phyloP scores from a whole-genome alignment of 2,113 vertebrate species.

The Clarias macrocephalus region DNA sequence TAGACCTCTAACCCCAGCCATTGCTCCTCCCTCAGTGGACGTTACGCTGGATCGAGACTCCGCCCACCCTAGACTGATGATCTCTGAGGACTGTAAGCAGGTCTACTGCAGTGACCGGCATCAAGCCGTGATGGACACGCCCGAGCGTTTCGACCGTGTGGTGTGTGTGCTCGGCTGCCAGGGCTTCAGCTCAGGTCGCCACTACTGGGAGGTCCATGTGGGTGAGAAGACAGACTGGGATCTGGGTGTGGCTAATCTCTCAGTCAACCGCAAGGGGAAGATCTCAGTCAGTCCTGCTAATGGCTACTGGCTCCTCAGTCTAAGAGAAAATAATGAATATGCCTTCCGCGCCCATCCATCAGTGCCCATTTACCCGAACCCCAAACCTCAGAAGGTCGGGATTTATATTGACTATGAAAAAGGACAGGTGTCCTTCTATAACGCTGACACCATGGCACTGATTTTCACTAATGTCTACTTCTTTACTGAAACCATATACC shows the following conservation, averaged over 20 bases:
- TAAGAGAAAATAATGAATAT: conserved; percentile 65
- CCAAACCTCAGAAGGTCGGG: conserved; percentile 56
- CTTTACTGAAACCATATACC: conserved; percentile 71
- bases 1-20: not conserved
- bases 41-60: conserved; percentile 69
- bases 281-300: conserved; percentile 68
- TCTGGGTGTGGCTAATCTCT: conserved; percentile 66
- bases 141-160: conserved; percentile 69
- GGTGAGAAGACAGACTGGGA: conserved; percentile 75
- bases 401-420: conserved; percentile 68
- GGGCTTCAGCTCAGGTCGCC: conserved; percentile 68
- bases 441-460: conserved; percentile 58
- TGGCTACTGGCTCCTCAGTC: conserved; percentile 75
- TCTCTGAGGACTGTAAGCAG: conserved; percentile 68
- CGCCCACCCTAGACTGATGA: conserved; percentile 70
- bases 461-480: conserved; percentile 63
- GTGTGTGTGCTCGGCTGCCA: conserved; percentile 69
- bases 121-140: conserved; percentile 55
- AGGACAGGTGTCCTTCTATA: conserved; percentile 70
- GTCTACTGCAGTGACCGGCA: conserved; percentile 65
- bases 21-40: conserved; percentile 55
- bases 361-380: conserved; percentile 47
- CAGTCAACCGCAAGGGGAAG: conserved; percentile 70
- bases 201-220: conserved; percentile 73
- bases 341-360: conserved; percentile 63